Evolutionary conservation across 1,140 invertebrate species (phyloP), one percentile per base, ranked within the genome.

Genomic region (Agrypnia vestita): DNA sequence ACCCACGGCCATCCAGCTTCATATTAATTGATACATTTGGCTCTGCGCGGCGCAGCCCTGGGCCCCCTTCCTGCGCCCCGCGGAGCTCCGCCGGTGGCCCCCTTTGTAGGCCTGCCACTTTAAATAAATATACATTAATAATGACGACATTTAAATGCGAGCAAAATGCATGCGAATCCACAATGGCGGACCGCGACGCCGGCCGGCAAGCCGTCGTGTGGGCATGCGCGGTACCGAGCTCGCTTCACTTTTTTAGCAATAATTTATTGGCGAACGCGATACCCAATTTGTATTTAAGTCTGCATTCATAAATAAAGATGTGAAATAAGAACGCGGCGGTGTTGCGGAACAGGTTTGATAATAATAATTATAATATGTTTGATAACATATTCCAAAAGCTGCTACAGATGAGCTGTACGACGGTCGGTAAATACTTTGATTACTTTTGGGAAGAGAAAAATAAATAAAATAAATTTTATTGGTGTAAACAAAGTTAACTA

Each of bases 51-150:
- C 25, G 19, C 25, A 62, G 61, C 64, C 44, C 64, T 17, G 1
- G n/a, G 44, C n/a, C 64, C 44, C 64, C 15, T n/a, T 47, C 25
- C 21, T 10, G 64, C 43, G 64, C 64, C 64, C 64, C 44, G 64
- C 64, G 4, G 64, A 21, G 64, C 64, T n/a, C 3, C 44, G 64
- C 15, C 64, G 64, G 64, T 69, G 64, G 64, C 12, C 64, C 64
- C 64, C 64, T 69, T 69, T 69, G 64, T 69, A n/a, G 43, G 12
- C 13, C 64, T 69, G 64, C 64, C 64, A 69, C 64, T 69, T 69
- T 69, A 69, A 19, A 69, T 69, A 69, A 69, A 69, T 69, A 69
- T 69, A 47, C 64, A 69, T 69, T 69, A 69, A 69, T 69, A 69
- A 69, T 21, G 64, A 69, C 64, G 64, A 69, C 64, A 69, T 69